Evolutionary conservation across 2,113 vertebrate genomes (phyloP), one percentile per base, ranked within the genome.

Genomic region (Burhinus bistriatus): DNA sequence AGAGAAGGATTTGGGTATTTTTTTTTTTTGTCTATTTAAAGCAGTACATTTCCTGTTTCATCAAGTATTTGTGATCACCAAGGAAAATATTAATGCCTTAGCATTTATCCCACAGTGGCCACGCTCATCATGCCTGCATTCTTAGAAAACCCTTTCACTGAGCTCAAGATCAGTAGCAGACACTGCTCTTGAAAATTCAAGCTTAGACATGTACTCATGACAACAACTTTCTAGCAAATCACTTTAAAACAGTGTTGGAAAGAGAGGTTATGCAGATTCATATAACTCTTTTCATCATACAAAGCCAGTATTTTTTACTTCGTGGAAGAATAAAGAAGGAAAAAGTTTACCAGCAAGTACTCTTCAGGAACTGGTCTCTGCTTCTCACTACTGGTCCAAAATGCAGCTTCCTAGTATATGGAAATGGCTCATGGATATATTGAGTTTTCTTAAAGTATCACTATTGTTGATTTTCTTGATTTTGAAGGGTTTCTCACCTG

Each of bases 211-310:
- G 1, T 9, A 21, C n/a, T 71, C 36, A 38, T 20, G 26, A 32
- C 34, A 59, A 32, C 21, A 47, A 23, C 27, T 59, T 90, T 10
- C 21, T 17, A 36, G 59, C 10, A 57, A 89, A 49, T 20, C 44
- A 3, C 5, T 27, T 18, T 9, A 42, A 16, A 90, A 76, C 0
- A 64, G 2, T 2, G 3, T 2, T 70, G 12, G 11, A 51, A 88
- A 76, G 62, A 72, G 22, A 49, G 4, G 13, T 66, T 52, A 61
- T 44, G 15, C 7, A 25, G 32, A 38, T 83, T 55, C 15, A n/a
- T 7, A 11, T 15, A 27, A 34, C 21, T 52, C 25, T 42, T 80
- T 86, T 83, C 26, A 44, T 78, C 40, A 40, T 5, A 61, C 14
- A 89, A 89, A 52, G 3, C 2, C 30, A 58, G 12, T 7, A 42